phyloP scores from a whole-genome alignment of 1,140 invertebrate species.

The Trachymyrmex septentrionalis region DNA sequence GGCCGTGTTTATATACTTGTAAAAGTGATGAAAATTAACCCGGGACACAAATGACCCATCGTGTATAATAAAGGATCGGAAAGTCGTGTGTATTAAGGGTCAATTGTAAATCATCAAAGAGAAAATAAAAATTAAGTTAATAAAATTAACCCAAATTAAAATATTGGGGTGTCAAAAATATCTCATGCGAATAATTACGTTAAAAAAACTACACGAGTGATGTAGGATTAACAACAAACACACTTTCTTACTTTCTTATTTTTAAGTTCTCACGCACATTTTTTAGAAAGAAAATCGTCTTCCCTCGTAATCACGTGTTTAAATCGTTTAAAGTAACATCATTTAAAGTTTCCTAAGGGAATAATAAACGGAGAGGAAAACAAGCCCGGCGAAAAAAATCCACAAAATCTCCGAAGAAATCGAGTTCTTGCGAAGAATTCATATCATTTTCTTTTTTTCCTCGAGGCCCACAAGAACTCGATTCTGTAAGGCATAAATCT shows the following conservation, averaged over 20 bases:
- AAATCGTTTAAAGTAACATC: neutral
- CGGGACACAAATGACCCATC: too few relatives aligned
- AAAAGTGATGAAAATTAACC: too few relatives aligned
- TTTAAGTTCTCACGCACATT: neutral
- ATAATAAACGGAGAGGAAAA: neutral
- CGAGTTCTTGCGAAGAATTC: neutral
- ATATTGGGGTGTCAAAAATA: too few relatives aligned
- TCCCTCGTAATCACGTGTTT: neutral
- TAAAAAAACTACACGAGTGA: too few relatives aligned
- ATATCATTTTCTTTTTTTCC: neutral
- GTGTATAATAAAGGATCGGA: too few relatives aligned
- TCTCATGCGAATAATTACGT: too few relatives aligned
- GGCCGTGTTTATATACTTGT: too few relatives aligned
- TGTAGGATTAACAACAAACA: neutral
- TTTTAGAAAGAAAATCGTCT: neutral
- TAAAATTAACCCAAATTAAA: too few relatives aligned
- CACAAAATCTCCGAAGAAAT: neutral
- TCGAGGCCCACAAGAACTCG: neutral
- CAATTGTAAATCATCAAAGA: too few relatives aligned
- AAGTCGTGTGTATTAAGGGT: too few relatives aligned
- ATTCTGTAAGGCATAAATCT: constrained; percentile 4
- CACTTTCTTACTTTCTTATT: neutral
- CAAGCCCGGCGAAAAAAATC: neutral
- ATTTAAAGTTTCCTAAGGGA: neutral
- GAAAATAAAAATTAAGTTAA: too few relatives aligned